Percentiles rank a stretch among this genome's conserved stretches.
Evolutionary conservation across 2,797 vertebrate species (phyloP).

Genomic region (Diplodus sargus): DNA sequence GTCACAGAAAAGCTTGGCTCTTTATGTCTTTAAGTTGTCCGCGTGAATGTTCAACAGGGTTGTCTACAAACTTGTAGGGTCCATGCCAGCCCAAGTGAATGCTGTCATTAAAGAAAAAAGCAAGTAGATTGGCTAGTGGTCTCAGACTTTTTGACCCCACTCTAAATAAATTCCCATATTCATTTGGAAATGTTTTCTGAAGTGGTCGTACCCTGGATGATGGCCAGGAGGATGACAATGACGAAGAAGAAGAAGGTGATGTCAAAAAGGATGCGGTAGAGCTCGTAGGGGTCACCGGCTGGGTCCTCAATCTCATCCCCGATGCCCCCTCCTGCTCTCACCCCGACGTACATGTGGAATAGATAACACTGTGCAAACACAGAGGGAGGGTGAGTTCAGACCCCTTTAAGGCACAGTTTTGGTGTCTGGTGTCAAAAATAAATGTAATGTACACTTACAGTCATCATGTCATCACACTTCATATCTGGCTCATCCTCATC

Average conservation of each 20-base stretch:
- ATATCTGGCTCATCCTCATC: slow-evolving; percentile 98
- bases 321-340: slow-evolving; percentile 98
- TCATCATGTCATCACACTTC: slow-evolving; percentile 99
- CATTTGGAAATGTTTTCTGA: background rate
- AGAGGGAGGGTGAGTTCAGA: background rate
- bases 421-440: background rate
- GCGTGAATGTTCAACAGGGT: too few species aligned
- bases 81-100: too few species aligned
- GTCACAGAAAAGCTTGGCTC: too few species aligned
- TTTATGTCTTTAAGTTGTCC: too few species aligned
- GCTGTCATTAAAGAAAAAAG: too few species aligned
- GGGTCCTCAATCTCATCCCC: slow-evolving; percentile 99
- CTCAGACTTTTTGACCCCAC: too few species aligned
- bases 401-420: background rate
- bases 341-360: slow-evolving; percentile 99
- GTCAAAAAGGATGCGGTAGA: slow-evolving; percentile 98
- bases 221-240: slow-evolving; percentile 98
- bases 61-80: too few species aligned
- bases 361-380: slow-evolving; percentile 90
- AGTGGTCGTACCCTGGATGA: slow-evolving; percentile 92
- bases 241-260: slow-evolving; percentile 99
- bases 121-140: too few species aligned
- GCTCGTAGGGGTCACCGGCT: slow-evolving; percentile 97
- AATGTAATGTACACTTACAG: slow-evolving; percentile 79
- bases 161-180: background rate